phyloP scores from a whole-genome alignment of 2,888 invertebrate genomes.

The Agrotis ipsilon region DNA sequence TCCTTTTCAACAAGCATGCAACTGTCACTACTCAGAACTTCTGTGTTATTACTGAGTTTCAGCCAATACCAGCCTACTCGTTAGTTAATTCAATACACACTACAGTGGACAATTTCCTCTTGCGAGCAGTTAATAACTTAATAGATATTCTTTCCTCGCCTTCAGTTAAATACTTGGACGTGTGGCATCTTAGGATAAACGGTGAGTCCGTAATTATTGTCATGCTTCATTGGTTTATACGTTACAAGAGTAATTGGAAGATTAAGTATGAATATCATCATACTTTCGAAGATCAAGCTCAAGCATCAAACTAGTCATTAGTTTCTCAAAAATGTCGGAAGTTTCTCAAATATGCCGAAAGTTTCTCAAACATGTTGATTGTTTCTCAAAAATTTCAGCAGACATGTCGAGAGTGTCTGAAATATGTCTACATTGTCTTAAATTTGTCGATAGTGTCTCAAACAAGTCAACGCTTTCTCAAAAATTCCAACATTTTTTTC shows the following conservation, averaged over 20 bases:
- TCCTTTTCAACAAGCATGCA: neutral
- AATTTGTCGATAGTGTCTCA: too few relatives aligned
- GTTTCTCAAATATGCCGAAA: too few relatives aligned
- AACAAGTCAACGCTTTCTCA: too few relatives aligned
- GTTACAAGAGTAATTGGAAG: constrained; percentile 25
- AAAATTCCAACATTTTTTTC: too few relatives aligned
- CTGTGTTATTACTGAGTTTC: constrained; percentile 33
- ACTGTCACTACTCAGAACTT: constrained; percentile 15
- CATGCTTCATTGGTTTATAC: constrained; percentile 24
- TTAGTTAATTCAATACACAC: constrained; percentile 34
- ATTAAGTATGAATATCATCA: constrained; percentile 1
- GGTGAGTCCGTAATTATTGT: constrained; percentile 36
- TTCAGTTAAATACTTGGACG: constrained; percentile 33
- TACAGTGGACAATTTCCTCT: constrained; percentile 41
- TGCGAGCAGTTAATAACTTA: constrained; percentile 57
- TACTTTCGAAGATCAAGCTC: too few relatives aligned
- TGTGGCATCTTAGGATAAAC: constrained; percentile 31
- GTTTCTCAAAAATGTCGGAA: constrained; percentile 4
- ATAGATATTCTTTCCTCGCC: constrained; percentile 46
- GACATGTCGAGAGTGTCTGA: too few relatives aligned
- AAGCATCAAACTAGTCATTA: neutral
- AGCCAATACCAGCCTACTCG: constrained; percentile 10
- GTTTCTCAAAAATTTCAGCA: too few relatives aligned
- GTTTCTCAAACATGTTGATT: too few relatives aligned
- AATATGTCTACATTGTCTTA: too few relatives aligned